These are phyloP conservation scores for Heloderma charlesbogerti DNA, from an alignment of 2,113 vertebrate species.

Conservation along the genomic window DNA sequence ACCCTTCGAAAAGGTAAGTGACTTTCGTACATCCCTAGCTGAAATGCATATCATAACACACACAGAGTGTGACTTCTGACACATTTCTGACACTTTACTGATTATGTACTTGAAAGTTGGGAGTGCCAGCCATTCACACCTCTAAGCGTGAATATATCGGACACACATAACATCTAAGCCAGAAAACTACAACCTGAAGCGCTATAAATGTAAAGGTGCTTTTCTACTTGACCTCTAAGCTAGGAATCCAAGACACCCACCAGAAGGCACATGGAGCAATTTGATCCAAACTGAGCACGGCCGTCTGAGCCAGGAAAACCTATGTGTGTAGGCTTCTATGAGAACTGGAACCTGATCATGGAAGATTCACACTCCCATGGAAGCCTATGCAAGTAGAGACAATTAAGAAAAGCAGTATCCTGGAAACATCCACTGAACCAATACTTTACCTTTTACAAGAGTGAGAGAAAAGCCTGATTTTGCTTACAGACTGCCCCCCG, in stretches of 20 bases:
- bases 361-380: background rate
- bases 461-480: background rate
- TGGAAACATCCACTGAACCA: background rate
- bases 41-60: background rate
- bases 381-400: background rate
- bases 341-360: background rate
- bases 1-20: too few species aligned
- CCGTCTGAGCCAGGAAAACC: background rate
- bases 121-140: background rate
- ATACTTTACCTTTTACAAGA: background rate
- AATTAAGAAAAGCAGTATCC: background rate
- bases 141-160: background rate
- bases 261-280: background rate
- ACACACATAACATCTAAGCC: background rate
- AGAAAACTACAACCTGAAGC: background rate
- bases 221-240: background rate
- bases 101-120: background rate
- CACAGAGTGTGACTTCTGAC: background rate
- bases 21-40: too few species aligned
- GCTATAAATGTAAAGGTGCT: background rate
- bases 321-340: background rate
- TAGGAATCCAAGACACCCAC: background rate
- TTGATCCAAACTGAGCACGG: background rate
- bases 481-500: background rate
- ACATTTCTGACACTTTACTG: background rate